Evolutionary conservation across 2,113 vertebrate species (phyloP).

Genomic region (Sinocyclocheilus rhinocerous): DNA sequence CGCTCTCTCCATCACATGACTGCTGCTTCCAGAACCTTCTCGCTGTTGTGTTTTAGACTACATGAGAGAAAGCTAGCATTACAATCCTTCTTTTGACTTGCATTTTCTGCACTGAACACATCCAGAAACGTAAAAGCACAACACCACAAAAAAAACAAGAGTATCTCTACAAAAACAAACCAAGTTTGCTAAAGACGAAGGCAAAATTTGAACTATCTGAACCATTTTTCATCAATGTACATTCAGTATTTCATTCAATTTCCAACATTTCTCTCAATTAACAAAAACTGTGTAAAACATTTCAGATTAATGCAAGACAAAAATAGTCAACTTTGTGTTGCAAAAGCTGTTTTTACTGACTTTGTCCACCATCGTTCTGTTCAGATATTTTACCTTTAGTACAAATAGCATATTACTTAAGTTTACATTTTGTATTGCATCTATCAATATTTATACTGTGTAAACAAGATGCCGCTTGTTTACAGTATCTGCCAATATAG

Average conservation of each 20-base stretch:
- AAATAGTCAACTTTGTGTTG: too few species aligned
- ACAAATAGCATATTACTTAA: background rate
- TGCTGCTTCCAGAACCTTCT: background rate
- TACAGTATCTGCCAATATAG: too few species aligned
- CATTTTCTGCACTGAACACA: background rate
- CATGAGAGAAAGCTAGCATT: background rate
- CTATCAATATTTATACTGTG: background rate
- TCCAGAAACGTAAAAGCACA: background rate
- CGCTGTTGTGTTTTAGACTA: background rate
- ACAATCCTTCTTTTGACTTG: background rate
- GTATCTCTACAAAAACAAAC: background rate
- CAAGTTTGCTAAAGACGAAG: background rate
- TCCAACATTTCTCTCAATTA: too few species aligned
- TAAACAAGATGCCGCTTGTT: too few species aligned
- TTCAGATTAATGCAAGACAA: too few species aligned
- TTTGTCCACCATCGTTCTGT: background rate
- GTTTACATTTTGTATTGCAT: background rate
- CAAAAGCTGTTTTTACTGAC: background rate
- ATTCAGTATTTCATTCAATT: too few species aligned
- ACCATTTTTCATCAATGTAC: too few species aligned
- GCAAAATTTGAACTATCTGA: too few species aligned
- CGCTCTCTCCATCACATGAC: slow-evolving; percentile 6
- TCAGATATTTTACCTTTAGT: too few species aligned
- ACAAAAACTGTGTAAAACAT: too few species aligned
- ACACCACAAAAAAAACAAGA: background rate